phyloP scores from a whole-genome alignment of 2,888 invertebrate species.

The Liposcelis brunnea region DNA sequence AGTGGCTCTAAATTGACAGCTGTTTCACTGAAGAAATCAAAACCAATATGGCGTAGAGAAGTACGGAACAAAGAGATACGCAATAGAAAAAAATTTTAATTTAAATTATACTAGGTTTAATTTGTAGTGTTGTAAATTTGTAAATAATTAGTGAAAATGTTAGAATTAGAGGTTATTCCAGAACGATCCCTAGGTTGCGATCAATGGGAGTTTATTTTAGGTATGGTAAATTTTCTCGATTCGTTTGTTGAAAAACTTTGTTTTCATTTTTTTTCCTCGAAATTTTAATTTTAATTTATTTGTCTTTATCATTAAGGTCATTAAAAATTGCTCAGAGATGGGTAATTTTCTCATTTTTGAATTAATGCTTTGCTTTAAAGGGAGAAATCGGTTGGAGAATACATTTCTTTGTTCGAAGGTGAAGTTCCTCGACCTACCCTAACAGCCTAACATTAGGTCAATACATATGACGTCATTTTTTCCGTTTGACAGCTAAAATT shows the following conservation, averaged over 20 bases:
- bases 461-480: conserved; percentile 7
- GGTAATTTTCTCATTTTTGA: too few relatives aligned
- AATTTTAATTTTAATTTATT: not conserved
- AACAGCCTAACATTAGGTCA: too few relatives aligned
- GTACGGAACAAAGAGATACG: conserved; percentile 24
- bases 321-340: too few relatives aligned
- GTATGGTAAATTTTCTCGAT: conserved; percentile 29
- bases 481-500: conserved; percentile 10
- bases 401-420: too few relatives aligned
- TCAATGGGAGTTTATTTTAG: conserved; percentile 94
- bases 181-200: conserved; percentile 91
- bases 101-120: conserved; percentile 18
- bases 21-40: conserved; percentile 18
- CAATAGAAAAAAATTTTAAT: conserved; percentile 18
- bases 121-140: conserved; percentile 18
- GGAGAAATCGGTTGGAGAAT: too few relatives aligned
- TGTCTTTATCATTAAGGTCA: too few relatives aligned
- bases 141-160: conserved; percentile 38
- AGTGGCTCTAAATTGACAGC: conserved; percentile 26
- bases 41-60: conserved; percentile 27
- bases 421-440: too few relatives aligned
- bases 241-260: conserved; percentile 7
- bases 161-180: conserved; percentile 92
- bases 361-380: too few relatives aligned
- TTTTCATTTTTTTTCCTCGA: conserved; percentile 12